Evolutionary conservation across 2,888 invertebrate genomes (phyloP).

Genomic region (Nephrotoma guestfalica): DNA sequence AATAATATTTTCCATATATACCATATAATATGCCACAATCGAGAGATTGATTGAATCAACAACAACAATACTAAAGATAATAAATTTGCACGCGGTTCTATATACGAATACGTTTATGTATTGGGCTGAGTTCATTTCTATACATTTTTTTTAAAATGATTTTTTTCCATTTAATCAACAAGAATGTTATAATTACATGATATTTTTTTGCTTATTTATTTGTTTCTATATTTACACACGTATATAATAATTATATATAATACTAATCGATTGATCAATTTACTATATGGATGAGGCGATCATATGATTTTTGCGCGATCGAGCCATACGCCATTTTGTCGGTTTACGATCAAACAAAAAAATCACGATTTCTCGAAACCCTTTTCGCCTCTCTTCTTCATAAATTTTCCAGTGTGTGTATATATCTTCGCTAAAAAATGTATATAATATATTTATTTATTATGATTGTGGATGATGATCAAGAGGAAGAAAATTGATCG

Average conservation of each 20-base stretch:
- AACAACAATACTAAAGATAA: background rate
- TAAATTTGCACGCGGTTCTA: background rate
- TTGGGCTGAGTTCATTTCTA: background rate
- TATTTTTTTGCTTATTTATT: background rate
- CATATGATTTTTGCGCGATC: background rate
- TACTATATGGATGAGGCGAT: background rate
- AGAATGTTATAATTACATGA: constrained; percentile 1
- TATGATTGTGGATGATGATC: constrained; percentile 3
- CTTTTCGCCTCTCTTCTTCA: background rate
- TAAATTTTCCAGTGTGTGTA: background rate
- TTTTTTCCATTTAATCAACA: background rate
- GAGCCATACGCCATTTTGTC: background rate
- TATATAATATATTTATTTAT: background rate
- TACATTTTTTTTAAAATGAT: background rate
- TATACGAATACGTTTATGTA: background rate
- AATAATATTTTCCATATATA: background rate
- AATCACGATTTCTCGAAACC: background rate
- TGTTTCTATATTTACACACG: background rate
- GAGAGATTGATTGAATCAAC: constrained; percentile 2
- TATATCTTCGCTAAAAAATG: background rate
- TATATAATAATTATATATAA: constrained; percentile 3
- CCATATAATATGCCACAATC: background rate
- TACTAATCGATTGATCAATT: constrained; percentile 3
- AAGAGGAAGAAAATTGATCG: background rate
- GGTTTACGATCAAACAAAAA: constrained; percentile 2